Conservation (phyloP, 2,113 vertebrate species). For the Lycocorax pyrrhopterus region DNA sequence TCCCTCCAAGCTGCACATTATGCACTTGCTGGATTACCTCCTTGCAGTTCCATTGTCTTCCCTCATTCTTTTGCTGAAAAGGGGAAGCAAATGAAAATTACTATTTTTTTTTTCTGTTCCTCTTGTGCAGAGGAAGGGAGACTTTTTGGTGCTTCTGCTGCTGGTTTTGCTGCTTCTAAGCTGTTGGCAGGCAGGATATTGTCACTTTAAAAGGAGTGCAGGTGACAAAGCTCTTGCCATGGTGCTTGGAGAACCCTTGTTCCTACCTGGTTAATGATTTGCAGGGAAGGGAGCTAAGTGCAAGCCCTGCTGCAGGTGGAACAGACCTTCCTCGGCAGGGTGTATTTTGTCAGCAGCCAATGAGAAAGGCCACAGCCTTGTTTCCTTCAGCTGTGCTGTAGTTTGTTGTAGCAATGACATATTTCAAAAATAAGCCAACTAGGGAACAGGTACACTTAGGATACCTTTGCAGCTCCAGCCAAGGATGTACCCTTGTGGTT, state of each 20-base stretch:
- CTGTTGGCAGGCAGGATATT: not conserved
- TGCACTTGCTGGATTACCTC: conserved; percentile 20
- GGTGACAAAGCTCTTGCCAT: not conserved
- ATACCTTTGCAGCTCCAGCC: not conserved
- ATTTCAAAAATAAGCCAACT: not conserved
- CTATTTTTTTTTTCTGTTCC: accelerated
- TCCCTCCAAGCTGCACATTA: conserved; percentile 55
- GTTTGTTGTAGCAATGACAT: not conserved
- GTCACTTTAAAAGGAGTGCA: not conserved
- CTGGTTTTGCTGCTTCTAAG: too few relatives aligned
- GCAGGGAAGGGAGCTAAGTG: not conserved
- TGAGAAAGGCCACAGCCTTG: not conserved
- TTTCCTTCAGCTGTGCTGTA: not conserved
- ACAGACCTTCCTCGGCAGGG: not conserved
- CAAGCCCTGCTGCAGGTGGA: not conserved
- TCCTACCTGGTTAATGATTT: conserved; percentile 47
- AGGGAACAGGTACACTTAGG: not conserved
- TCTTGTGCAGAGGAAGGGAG: not conserved
- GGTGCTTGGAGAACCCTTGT: not conserved
- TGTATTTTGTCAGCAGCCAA: not conserved
- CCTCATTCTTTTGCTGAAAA: not conserved
- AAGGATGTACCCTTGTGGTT: not conserved
- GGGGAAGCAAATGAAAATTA: not conserved
- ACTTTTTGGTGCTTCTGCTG: not conserved
- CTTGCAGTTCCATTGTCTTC: conserved; percentile 8